Base-by-base conservation (phyloP, 2,888 invertebrate species). In the Pantelozetes paolii region DNA sequence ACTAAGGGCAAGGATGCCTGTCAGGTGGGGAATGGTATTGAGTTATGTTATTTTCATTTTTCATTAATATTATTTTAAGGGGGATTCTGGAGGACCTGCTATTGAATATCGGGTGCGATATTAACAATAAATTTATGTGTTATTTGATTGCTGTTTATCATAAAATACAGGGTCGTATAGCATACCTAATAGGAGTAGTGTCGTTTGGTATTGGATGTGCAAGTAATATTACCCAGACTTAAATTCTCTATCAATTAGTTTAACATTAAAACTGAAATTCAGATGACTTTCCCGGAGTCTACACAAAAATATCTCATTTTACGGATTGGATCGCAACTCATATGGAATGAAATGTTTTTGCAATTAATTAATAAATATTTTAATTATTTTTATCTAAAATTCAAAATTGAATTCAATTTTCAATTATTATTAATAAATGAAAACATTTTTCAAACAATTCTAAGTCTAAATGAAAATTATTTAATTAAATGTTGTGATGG, bases 191-290 rank as follows among this genome's bases (percentile, higher is more conserved):
- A 26, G 73, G 67, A 9, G 30, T 73, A 0, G 45, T 73, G 15
- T 71, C 45, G 8, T 73, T 73, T 28, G 73, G 73, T 23, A 50
- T 73, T 9, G 69, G 67, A 15, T 73, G 73, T 45, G 73, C 73
- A 9, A 32, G 54, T 54, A 54, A n/a, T 8, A n/a, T n/a, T n/a
- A n/a, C n/a, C n/a, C n/a, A n/a, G n/a, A n/a, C n/a, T n/a, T n/a
- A 50, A 50, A n/a, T 50, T n/a, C 3, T 20, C n/a, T 50, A n/a
- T 2, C 20, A n/a, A 1, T 3, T 50, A 20, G n/a, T 50, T 50
- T 50, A n/a, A n/a, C 3, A 20, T 50, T n/a, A 3, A 20, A 50
- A 45, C 2, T 45, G 11, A 20, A 3, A 50, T 20, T n/a, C 3
- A 54, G 54, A 11, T 50, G 28, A 73, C 9, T 73, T 48, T 45